Evolutionary conservation across 2,113 vertebrate species (phyloP).

Genomic region (Onychostoma macrolepis): DNA sequence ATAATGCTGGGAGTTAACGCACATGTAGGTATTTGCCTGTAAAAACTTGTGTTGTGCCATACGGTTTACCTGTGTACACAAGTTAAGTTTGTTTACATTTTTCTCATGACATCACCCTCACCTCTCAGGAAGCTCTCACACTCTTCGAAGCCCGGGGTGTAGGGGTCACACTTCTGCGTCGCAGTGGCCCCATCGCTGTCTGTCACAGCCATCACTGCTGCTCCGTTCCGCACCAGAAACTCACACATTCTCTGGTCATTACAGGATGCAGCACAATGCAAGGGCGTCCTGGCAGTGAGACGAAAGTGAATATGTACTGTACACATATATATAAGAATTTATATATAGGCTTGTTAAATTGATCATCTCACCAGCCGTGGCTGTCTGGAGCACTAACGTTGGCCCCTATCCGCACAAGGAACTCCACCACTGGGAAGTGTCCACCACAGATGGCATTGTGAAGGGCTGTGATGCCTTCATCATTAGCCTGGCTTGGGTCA

Average conservation of each 20-base stretch:
- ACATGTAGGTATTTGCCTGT: background rate
- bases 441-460: constrained; percentile 92
- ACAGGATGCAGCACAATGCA: constrained; percentile 90
- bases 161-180: constrained; percentile 89
- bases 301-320: background rate
- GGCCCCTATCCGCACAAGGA: constrained; percentile 84
- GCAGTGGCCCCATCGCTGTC: constrained; percentile 84
- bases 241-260: constrained; percentile 86
- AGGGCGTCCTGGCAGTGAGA: constrained; percentile 78
- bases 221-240: constrained; percentile 84
- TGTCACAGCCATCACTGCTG: constrained; percentile 85
- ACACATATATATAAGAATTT: background rate
- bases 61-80: background rate
- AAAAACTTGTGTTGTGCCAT: constrained; percentile 1
- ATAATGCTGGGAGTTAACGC: background rate
- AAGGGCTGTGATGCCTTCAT: constrained; percentile 91
- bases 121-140: constrained; percentile 85
- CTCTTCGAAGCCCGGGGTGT: constrained; percentile 79
- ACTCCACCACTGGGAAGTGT: constrained; percentile 84
- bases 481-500: constrained; percentile 89
- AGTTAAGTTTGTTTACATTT: background rate
- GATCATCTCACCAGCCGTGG: constrained; percentile 83
- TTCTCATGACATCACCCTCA: constrained; percentile 59
- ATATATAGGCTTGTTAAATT: background rate
- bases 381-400: constrained; percentile 90